Evolutionary conservation across 1,140 invertebrate species (phyloP), one percentile per base, ranked within the genome.

Genomic region (Leptinotarsa lineolata): DNA sequence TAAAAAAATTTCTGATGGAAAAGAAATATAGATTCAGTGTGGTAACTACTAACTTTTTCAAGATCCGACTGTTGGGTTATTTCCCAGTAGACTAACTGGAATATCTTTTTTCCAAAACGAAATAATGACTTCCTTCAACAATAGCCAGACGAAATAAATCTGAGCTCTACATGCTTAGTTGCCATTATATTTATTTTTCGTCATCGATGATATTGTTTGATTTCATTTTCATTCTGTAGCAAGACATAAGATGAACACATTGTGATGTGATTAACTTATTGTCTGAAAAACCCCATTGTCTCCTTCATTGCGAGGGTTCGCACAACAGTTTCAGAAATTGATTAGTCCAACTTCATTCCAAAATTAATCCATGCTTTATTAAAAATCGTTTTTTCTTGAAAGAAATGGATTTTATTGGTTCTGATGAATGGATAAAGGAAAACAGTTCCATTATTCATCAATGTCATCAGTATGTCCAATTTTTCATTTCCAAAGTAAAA

Each of bases 121-220:
- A 39, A 80, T 77, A 80, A 80, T 74, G 73, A 70, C 70, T 16
- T 39, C 24, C 58, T 64, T 24, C 48, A 74, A 80, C 79, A 79
- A 77, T 79, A 73, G 73, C 76, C 76, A 79, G 77, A 78, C 72
- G 73, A 79, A 78, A 80, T 81, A 77, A 54, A 54, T 69, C 22
- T 81, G 79, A 77, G 69, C 73, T 76, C 73, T 77, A 70, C 73
- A 76, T 60, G 24, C 60, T 48, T 72, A 75, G 74, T 39, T 22
- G 54, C 46, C 21, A 46, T 24, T 30, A 39, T 30, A 59, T 76
- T 80, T 75, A 81, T 80, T 80, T 81, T 79, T 78, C 77, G 77
- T 81, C 77, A 77, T 70, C 61, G 72, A 79, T 74, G 78, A 81
- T 81, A 81, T 81, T 80, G 78, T 78, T 77, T 81, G 80, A 81